Evolutionary conservation across 2,888 invertebrate species (phyloP).

Genomic region (Oxystoma pomonae): DNA sequence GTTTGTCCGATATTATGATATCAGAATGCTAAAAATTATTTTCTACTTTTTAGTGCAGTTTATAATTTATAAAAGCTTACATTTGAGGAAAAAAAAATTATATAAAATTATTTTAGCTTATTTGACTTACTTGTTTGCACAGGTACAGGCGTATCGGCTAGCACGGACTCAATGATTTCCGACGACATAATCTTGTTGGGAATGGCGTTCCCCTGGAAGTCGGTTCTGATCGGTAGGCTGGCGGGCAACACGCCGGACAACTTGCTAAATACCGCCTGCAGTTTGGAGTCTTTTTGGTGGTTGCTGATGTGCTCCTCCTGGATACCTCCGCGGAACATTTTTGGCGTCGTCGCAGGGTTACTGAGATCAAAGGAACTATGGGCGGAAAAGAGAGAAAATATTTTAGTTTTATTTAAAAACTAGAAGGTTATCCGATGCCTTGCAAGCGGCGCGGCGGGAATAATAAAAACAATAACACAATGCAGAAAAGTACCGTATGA

Average conservation of each 20-base stretch:
- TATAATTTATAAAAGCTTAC: too few relatives aligned
- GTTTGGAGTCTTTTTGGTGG: conserved; percentile 32
- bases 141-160: conserved; percentile 40
- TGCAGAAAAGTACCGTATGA: too few relatives aligned
- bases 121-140: conserved; percentile 39
- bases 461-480: too few relatives aligned
- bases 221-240: conserved; percentile 38
- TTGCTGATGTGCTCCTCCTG: conserved; percentile 29
- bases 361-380: not conserved
- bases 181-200: conserved; percentile 40
- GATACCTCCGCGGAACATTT: conserved; percentile 35
- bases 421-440: too few relatives aligned
- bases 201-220: conserved; percentile 33
- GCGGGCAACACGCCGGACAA: conserved; percentile 39
- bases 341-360: not conserved
- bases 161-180: conserved; percentile 43
- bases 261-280: conserved; percentile 43
- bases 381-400: too few relatives aligned
- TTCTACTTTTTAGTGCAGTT: too few relatives aligned
- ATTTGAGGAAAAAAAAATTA: too few relatives aligned
- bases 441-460: too few relatives aligned
- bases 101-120: too few relatives aligned
- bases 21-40: too few relatives aligned
- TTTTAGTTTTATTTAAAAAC: too few relatives aligned
- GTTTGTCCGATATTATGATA: too few relatives aligned